Base-by-base conservation (phyloP, 2,888 invertebrate genomes). In the Coelopa pilipes region DNA sequence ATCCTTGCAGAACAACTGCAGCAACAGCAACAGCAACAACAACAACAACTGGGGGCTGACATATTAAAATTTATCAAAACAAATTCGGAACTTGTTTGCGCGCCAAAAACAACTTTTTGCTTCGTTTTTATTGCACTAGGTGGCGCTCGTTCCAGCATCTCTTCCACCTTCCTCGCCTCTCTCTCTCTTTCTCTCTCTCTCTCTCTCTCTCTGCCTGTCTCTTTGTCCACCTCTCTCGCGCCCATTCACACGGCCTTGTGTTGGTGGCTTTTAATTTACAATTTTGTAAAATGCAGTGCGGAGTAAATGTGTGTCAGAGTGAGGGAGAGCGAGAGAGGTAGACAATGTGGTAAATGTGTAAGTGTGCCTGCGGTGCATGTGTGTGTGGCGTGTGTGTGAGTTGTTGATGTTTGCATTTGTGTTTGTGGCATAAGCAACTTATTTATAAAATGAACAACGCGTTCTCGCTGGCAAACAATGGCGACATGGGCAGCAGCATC, bases 21-120 rank as follows among this genome's bases (percentile, higher is more conserved):
- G 10, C 53, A 53, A 53, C 53, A 53, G 10, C 53, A 53, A 53
- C 53, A 53, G n/a, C 3, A 53, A 53, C 53, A 7, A 53, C 3
- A 53, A 53, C 4, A 53, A 34, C 34, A 34, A 34, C 34, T 7
- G 10, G 5, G n/a, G 53, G n/a, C 53, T 15, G 53, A 53, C 53
- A 53, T 53, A 53, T 15, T n/a, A n/a, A 53, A 53, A 53, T 53
- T 13, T 53, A 53, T 53, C n/a, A 15, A 53, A 53, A 53, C n/a
- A 53, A 53, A 53, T 53, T 53, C 15, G 13, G 53, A 13, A 53
- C 53, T 53, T 53, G n/a, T 53, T 53, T 13, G 53, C 53, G 13
- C 13, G 53, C 53, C 34, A 34, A 34, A 34, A 34, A 34, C 34
- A 34, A 34, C 34, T 34, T 34, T 34, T 34, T 34, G 34, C 7